These are phyloP conservation scores for Tortricodes alternella DNA, from an alignment of 2,888 invertebrate genomes.

Conservation along the genomic window DNA sequence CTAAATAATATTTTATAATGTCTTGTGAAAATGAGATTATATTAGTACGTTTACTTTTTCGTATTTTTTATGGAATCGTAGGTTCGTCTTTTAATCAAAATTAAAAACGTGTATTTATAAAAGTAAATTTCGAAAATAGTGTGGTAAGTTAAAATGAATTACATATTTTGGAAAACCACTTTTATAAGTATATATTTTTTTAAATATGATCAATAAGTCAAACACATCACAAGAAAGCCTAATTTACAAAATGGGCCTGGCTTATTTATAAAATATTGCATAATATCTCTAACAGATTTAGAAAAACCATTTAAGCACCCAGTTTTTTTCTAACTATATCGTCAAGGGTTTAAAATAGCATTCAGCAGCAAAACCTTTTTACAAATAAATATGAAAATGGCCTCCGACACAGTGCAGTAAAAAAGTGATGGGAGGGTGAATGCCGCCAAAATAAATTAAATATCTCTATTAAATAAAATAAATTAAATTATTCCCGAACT, in stretches of 20 bases:
- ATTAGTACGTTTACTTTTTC: no score
- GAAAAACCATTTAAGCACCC: constrained; percentile 8
- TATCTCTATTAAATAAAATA: constrained; percentile 55
- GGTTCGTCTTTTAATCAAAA: no score
- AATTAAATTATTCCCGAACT: constrained; percentile 37
- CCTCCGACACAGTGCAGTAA: constrained; percentile 24
- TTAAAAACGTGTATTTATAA: no score
- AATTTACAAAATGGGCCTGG: constrained; percentile 31
- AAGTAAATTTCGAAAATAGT: no score
- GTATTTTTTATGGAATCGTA: no score
- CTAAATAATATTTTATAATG: constrained; percentile 32
- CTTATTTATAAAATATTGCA: background rate
- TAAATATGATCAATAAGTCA: no score
- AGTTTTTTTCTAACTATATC: background rate
- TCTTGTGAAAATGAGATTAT: constrained; percentile 29
- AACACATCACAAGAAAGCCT: constrained; percentile 34
- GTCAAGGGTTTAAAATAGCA: background rate
- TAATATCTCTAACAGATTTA: background rate
- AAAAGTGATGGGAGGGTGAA: constrained; percentile 66
- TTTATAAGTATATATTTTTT: no score
- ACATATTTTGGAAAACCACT: no score
- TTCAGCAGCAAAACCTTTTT: background rate
- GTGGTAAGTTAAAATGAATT: no score
- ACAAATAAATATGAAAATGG: constrained; percentile 1
- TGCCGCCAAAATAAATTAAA: constrained; percentile 50